Conservation (phyloP, 2,113 vertebrate species). For the Leucoraja erinaceus region DNA sequence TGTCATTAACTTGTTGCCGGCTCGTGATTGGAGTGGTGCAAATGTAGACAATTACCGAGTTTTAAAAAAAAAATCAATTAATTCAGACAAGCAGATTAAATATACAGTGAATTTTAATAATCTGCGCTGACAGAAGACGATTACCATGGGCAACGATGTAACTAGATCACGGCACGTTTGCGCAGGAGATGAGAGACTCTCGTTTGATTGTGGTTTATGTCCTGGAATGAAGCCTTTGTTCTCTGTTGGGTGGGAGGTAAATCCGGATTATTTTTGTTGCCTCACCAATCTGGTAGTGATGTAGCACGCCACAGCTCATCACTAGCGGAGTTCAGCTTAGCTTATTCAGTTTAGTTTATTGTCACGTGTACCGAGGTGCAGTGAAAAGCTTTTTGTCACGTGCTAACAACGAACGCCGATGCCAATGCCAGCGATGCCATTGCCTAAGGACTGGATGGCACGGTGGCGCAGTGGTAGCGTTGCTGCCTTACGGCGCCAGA, state of each 20-base stretch:
- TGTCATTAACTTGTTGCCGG: constrained; percentile 53
- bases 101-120: constrained; percentile 81
- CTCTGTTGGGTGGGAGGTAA: background rate
- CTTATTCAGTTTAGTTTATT: too few relatives aligned
- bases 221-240: constrained; percentile 7
- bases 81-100: constrained; percentile 81
- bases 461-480: too few relatives aligned
- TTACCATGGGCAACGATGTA: constrained; percentile 55
- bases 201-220: constrained; percentile 28
- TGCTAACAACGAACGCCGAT: too few relatives aligned
- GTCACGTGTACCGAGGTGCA: too few relatives aligned
- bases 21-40: constrained; percentile 51
- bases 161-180: background rate
- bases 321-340: background rate
- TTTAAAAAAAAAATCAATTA: constrained; percentile 72
- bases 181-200: background rate
- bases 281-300: constrained; percentile 2
- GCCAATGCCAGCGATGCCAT: background rate
- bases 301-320: background rate
- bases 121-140: constrained; percentile 67
- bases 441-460: background rate
- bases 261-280: background rate
- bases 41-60: constrained; percentile 73
- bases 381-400: too few relatives aligned
- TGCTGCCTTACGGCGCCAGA: too few relatives aligned